Base-by-base conservation (phyloP, 2,797 vertebrate genomes). In the Periparus ater region DNA sequence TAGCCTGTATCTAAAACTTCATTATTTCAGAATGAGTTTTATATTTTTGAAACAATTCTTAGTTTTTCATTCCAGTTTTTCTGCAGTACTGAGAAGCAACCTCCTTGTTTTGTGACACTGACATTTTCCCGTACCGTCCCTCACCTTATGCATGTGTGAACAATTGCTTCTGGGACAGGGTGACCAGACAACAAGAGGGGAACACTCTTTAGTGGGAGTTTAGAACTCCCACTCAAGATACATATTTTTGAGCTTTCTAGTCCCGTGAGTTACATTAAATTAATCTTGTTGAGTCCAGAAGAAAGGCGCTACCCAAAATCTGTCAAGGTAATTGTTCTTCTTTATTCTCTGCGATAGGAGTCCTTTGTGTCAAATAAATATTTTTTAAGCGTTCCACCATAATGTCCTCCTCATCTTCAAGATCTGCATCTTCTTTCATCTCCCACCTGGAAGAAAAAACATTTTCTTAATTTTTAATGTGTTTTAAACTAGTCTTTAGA, bases 381-480 rank as follows among this genome's bases (percentile, higher is more conserved):
- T 94, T 98, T 97, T 98, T 98, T 85, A 99, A 98, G 80, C 98
- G 98, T 93, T 99, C 98, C 91, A 99, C 96, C 97, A 99, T 98
- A 70, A 86, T 78, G 94, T 97, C 98, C 95, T 99, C 99, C 85
- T 98, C 98, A 16, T 98, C 98, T 96, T 98, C 98, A 91, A 99
- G 97, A 95, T 87, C 97, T 44, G 98, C 98, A 54, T 88, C 98
- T 50, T 99, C 98, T 96, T 98, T 99, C 98, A 99, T 98, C 97
- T 99, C 99, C 99, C 99, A 99, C 96, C 99, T 99, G 98, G 95
- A 98, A 98, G 92, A 89, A 97, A 97, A 96, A 93, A 79, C 9
- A 89, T 32, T 72, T 93, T 74, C 84, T n/a, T 75, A 51, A 25
- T 76, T 73, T 89, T 77, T 16, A 20, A 58, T 58, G 17, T 87